phyloP scores from a whole-genome alignment of 2,797 vertebrate species.

The Falco columbarius region DNA sequence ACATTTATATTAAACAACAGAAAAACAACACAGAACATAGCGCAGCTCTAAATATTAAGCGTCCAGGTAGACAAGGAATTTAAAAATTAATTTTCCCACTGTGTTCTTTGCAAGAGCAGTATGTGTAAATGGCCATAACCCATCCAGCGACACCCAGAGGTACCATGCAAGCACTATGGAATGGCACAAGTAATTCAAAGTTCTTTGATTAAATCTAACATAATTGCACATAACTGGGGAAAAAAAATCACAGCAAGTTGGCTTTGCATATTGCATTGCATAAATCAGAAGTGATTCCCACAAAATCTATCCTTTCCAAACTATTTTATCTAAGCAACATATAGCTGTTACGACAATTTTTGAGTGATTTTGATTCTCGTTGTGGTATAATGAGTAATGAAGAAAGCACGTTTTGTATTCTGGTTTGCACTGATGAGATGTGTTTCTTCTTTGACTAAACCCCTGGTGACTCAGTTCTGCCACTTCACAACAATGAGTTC shows the following conservation, averaged over 20 bases:
- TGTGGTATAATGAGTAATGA: constrained; percentile 70
- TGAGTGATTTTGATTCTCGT: constrained; percentile 60
- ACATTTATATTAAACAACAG: neutral
- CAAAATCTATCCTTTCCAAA: constrained; percentile 70
- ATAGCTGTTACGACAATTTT: constrained; percentile 74
- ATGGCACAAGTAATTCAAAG: constrained; percentile 43
- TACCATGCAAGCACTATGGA: neutral
- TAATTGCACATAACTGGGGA: constrained; percentile 36
- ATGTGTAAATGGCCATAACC: neutral
- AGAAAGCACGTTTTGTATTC: constrained; percentile 61
- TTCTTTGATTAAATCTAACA: constrained; percentile 67
- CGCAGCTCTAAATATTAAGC: neutral
- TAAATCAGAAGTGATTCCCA: constrained; percentile 68
- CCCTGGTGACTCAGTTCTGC: constrained; percentile 58
- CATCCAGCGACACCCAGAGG: constrained; percentile 28
- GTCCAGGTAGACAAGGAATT: neutral
- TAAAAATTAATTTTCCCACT: constrained; percentile 29
- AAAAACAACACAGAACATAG: neutral
- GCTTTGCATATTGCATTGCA: constrained; percentile 30
- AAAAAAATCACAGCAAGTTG: constrained; percentile 42
- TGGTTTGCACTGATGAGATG: constrained; percentile 54
- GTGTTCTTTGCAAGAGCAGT: neutral
- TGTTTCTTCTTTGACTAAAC: constrained; percentile 66
- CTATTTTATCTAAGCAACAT: constrained; percentile 75
- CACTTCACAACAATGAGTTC: constrained; percentile 50